Evolutionary conservation across 2,888 invertebrate species (phyloP).

Genomic region (Elysia crispata): DNA sequence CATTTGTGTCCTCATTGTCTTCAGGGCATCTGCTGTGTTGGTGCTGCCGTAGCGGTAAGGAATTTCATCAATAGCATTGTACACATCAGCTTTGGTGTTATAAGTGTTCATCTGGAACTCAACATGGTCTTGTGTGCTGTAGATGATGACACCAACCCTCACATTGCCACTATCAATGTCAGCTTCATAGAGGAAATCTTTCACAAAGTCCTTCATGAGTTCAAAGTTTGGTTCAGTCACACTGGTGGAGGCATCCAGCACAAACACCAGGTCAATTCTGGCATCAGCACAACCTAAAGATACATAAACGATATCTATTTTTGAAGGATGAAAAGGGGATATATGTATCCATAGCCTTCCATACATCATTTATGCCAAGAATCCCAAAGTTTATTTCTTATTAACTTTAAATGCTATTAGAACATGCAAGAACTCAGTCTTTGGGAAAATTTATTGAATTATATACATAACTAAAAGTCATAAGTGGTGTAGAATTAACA

Average conservation of each 20-base stretch:
- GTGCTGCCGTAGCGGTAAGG: conserved; percentile 68
- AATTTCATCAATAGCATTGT: conserved; percentile 61
- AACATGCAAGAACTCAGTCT: too few relatives aligned
- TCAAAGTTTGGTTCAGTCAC: conserved; percentile 56
- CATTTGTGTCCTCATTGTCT: conserved; percentile 62
- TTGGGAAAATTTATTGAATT: too few relatives aligned
- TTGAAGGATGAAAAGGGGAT: too few relatives aligned
- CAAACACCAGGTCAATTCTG: conserved; percentile 58
- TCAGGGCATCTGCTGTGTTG: conserved; percentile 71
- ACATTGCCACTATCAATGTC: conserved; percentile 64
- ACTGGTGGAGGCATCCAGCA: conserved; percentile 61
- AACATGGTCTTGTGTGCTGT: conserved; percentile 59
- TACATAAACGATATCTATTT: too few relatives aligned
- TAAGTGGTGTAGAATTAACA: too few relatives aligned
- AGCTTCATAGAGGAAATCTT: conserved; percentile 55
- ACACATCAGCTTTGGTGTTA: conserved; percentile 56
- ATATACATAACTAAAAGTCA: too few relatives aligned
- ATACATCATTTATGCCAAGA: too few relatives aligned
- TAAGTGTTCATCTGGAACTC: conserved; percentile 62
- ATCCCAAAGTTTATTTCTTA: too few relatives aligned
- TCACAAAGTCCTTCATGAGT: conserved; percentile 55
- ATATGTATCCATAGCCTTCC: too few relatives aligned
- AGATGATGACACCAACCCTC: conserved; percentile 66
- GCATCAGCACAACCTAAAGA: conserved; percentile 56
- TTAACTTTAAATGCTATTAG: too few relatives aligned